Evolutionary conservation across 2,888 invertebrate genomes (phyloP), one percentile per base, ranked within the genome.

Genomic region (Aleiodes testaceus): DNA sequence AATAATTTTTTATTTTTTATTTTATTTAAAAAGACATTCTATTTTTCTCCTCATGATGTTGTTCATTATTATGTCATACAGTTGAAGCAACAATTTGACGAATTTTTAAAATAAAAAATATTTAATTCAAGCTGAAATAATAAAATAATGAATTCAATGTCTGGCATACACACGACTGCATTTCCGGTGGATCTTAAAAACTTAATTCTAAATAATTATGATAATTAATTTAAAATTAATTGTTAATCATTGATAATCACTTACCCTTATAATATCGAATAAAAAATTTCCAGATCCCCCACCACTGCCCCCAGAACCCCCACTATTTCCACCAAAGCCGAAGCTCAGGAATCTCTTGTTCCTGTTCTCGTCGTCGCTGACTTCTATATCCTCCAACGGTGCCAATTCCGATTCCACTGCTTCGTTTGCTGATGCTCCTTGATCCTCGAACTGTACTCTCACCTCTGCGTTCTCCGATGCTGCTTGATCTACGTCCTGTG

Each of bases 261-360:
- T 93, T 90, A 96, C 95, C 91, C 95, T 91, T 87, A 96, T 94
- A 86, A 95, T 93, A 88, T 96, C 95, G 88, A 95, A 95, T 79
- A 96, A 90, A 91, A 96, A 95, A 89, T 95, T 96, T 75, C 95
- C 95, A 65, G 95, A 95, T 69, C 94, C 95, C 77, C 93, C 94
- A 11, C 88, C 87, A 75, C 88, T 84, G 63, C 82, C 79, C 74
- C 90, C 91, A 18, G 88, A 88, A 68, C 72, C 73, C 18, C 80
- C 80, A 7, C 72, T 76, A 26, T 80, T 81, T 87, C 78, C 88
- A 18, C 86, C 88, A 26, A 87, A 84, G 52, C 92, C 92, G 85
- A 93, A 93, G 84, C 91, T 92, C 82, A 93, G 89, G 88, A 92
- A 93, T 90, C 95, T 91, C 88, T 95, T 96, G 88, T 95, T 93